Evolutionary conservation across 2,888 invertebrate species (phyloP), one percentile per base, ranked within the genome.

Genomic region (Drosophila mayaguana): DNA sequence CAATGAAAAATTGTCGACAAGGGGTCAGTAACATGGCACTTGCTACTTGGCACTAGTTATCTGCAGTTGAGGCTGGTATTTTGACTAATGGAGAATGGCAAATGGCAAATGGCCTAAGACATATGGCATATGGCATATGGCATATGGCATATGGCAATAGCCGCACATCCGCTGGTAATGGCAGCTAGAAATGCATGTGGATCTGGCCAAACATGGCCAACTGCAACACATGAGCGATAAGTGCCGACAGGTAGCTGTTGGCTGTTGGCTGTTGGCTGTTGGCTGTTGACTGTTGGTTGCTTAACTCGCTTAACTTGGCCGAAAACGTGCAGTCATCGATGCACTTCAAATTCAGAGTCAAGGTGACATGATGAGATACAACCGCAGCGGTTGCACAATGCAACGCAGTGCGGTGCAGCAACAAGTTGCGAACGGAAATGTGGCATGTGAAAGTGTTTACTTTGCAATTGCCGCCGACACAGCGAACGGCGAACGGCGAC

Each of bases 401-500:
- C 65, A 75, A 78, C 57, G 50, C 65, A 36, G 18, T 45, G 53
- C 71, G 40, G 5, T 8, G 51, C 51, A 36, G 34, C 73, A 73
- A 65, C 71, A 53, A 40, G 59, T 73, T 75, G 77, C 70, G 55
- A 64, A 62, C 84, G 84, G 84, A 84, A 88, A 85, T 79, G 83
- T 74, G 67, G 80, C 69, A 75, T 88, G 84, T 85, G 84, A 84
- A 84, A 84, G 84, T 88, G 81, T 72, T 67, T 63, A 11, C n/a
- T 59, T n/a, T 50, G 50, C 48, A 28, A 50, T 36, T 48, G 63
- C 63, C 67, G 25, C 61, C 63, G 51, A 25, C 50, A 50, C 63
- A 70, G 22, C 50, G 46, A n/a, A n/a, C n/a, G n/a, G n/a, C n/a
- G n/a, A 74, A 48, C 22, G 22, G 20, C 43, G 32, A 45, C 16